Percentiles rank a stretch among this genome's conserved stretches.
Conservation (phyloP, 2,113 vertebrate species). For the Chionomys nivalis region DNA sequence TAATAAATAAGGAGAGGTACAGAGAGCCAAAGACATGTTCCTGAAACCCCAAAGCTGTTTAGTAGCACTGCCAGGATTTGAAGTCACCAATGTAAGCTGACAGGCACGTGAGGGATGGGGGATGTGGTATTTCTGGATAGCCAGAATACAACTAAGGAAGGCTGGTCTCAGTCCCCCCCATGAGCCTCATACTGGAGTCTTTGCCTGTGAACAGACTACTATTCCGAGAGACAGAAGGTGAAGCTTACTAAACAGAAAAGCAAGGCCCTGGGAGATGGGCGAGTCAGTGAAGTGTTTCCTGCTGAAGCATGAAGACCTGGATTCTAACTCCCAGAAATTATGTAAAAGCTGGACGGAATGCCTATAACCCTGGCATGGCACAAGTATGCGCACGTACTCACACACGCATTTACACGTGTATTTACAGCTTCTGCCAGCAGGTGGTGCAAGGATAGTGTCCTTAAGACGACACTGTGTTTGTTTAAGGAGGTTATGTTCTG, state of each 20-base stretch:
- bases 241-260: not conserved
- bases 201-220: not conserved
- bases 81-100: not conserved
- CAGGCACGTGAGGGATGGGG: not conserved
- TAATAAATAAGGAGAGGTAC: slow-evolving; percentile 18
- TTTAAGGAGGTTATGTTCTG: not conserved
- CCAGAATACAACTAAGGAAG: not conserved
- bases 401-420: not conserved
- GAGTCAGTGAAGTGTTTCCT: not conserved
- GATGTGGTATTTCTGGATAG: not conserved
- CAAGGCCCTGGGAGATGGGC: too few species aligned
- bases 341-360: not conserved
- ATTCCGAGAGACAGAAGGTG: not conserved
- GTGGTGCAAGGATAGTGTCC: not conserved
- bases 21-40: slow-evolving; percentile 13
- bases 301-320: not conserved
- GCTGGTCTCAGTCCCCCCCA: not conserved
- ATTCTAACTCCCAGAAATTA: not conserved
- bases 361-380: not conserved
- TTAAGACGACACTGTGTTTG: not conserved
- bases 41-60: not conserved
- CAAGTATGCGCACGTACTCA: not conserved
- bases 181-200: not conserved
- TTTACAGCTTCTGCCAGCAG: slow-evolving; percentile 39
- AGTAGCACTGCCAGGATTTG: not conserved